Percentiles rank a stretch among this genome's conserved stretches.
phyloP scores from a whole-genome alignment of 2,888 invertebrate species.

The Diaperis boleti region DNA sequence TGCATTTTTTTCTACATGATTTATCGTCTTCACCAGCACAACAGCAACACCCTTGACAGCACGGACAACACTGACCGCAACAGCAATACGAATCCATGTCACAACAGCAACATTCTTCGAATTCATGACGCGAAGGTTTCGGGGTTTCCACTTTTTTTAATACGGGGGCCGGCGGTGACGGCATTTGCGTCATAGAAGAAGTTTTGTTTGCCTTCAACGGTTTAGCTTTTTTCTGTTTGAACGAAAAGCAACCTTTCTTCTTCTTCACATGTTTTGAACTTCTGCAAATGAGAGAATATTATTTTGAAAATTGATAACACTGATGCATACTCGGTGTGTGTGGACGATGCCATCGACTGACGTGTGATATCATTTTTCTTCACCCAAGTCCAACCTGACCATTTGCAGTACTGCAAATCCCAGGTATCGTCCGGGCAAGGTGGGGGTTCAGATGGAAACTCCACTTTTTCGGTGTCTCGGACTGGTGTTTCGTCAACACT shows the following conservation, averaged over 20 bases:
- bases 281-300: too few relatives aligned
- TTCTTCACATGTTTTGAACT: too few relatives aligned
- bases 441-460: conserved; percentile 4
- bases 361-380: background rate
- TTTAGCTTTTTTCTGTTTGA: too few relatives aligned
- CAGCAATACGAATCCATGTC: too few relatives aligned
- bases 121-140: background rate
- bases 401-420: conserved; percentile 35
- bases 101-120: conserved; percentile 13
- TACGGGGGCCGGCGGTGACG: background rate
- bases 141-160: background rate
- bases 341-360: too few relatives aligned
- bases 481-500: conserved; percentile 4
- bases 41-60: conserved; percentile 2
- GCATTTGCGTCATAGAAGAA: too few relatives aligned
- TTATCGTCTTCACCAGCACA: conserved; percentile 13
- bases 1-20: background rate
- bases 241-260: too few relatives aligned
- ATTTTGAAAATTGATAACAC: too few relatives aligned
- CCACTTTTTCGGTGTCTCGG: background rate
- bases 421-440: conserved; percentile 4
- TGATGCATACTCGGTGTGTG: too few relatives aligned
- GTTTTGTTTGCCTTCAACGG: too few relatives aligned
- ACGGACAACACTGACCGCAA: conserved; percentile 1
- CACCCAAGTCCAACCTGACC: conserved; percentile 37